phyloP scores from a whole-genome alignment of 1,140 invertebrate species.

The Neotoxoptera formosana region DNA sequence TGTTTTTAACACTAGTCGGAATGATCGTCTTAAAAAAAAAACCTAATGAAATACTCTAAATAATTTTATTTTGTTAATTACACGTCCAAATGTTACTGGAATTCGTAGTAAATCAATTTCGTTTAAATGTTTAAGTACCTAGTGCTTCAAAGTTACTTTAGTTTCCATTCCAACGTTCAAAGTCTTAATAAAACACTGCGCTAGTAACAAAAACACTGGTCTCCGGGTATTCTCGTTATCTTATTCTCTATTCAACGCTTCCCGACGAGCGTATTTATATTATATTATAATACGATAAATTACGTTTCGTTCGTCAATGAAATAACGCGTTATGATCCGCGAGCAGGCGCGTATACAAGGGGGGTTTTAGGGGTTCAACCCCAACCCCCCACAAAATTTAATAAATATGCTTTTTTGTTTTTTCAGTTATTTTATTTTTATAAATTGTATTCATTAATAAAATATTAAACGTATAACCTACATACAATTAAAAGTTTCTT shows the following conservation, averaged over 20 bases:
- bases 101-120: not conserved
- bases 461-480: too few relatives aligned
- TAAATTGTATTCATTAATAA: too few relatives aligned
- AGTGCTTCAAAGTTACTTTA: conserved; percentile 1
- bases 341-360: too few relatives aligned
- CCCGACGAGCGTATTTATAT: not conserved
- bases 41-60: not conserved
- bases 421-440: too few relatives aligned
- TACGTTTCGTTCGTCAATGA: not conserved
- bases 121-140: not conserved
- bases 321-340: not conserved
- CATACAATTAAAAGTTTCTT: too few relatives aligned
- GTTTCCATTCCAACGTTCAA: not conserved
- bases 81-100: too few relatives aligned
- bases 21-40: not conserved
- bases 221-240: not conserved
- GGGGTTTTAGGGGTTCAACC: too few relatives aligned
- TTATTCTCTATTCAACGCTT: not conserved
- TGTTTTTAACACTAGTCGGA: not conserved
- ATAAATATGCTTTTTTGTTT: too few relatives aligned
- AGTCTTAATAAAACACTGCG: not conserved
- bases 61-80: not conserved
- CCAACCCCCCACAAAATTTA: too few relatives aligned
- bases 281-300: too few relatives aligned
- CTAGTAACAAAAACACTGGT: conserved; percentile 8